These are phyloP conservation scores for Cheilosia soror DNA, from an alignment of 2,888 invertebrate genomes.

Conservation along the genomic window DNA sequence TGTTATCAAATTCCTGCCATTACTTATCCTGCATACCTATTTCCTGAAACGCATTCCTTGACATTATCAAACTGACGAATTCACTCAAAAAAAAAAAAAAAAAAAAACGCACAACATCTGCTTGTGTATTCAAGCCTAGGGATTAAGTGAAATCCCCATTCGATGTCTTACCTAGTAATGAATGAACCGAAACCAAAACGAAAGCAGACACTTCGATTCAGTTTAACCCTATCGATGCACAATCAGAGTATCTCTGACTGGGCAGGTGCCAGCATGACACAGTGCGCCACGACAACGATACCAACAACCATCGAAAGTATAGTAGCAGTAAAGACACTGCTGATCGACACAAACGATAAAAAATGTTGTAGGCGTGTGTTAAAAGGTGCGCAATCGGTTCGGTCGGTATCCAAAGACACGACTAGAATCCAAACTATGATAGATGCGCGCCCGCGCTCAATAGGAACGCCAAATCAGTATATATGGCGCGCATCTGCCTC, in stretches of 20 bases:
- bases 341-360: slow-evolving; percentile 64
- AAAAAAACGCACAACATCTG: slow-evolving; percentile 45
- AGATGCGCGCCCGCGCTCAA: slow-evolving; percentile 56
- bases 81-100: neutral
- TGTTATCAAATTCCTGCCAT: slow-evolving; percentile 12
- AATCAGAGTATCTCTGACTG: slow-evolving; percentile 46
- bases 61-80: slow-evolving; percentile 6
- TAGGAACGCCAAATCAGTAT: slow-evolving; percentile 54
- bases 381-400: slow-evolving; percentile 52
- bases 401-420: slow-evolving; percentile 52
- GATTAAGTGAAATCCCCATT: slow-evolving; percentile 61
- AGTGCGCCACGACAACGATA: slow-evolving; percentile 37
- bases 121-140: slow-evolving; percentile 23
- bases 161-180: slow-evolving; percentile 33
- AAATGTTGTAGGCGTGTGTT: slow-evolving; percentile 63
- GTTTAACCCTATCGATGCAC: slow-evolving; percentile 74
- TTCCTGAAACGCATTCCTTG: slow-evolving; percentile 36
- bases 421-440: slow-evolving; percentile 60
- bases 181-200: slow-evolving; percentile 56
- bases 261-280: slow-evolving; percentile 67
- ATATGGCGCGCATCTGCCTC: slow-evolving; percentile 55
- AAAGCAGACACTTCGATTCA: slow-evolving; percentile 44
- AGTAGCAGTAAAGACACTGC: slow-evolving; percentile 54
- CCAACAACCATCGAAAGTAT: neutral
- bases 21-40: slow-evolving; percentile 8